A percentile compares a stretch with the other conserved stretches of the same genome.
phyloP scores from a whole-genome alignment of 37 sponge, comb jelly and placozoan genomes.

The Cliona cf. orientalis region DNA sequence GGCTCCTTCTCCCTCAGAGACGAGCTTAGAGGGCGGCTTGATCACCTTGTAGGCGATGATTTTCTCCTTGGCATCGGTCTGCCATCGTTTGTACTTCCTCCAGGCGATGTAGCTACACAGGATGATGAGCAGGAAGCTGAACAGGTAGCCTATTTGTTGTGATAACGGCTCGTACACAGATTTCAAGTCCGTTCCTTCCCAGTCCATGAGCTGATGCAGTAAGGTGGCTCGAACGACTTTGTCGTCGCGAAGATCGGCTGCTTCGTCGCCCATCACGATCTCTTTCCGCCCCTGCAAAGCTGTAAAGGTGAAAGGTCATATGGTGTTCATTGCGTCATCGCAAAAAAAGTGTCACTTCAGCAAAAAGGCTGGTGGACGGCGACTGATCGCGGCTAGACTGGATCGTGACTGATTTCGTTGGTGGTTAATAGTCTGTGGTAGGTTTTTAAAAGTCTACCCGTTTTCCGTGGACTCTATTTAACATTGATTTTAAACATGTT shows the following conservation, averaged over 20 bases:
- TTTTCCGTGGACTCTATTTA: too few species aligned
- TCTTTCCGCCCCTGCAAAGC: too few species aligned
- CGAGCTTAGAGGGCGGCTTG: constrained; percentile 50
- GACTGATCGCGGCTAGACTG: too few species aligned
- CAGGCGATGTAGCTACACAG: constrained; percentile 14
- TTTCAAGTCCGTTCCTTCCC: constrained; percentile 58
- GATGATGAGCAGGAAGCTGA: constrained; percentile 22
- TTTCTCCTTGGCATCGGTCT: neutral
- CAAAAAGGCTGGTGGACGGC: too few species aligned
- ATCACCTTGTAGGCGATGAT: constrained; percentile 53
- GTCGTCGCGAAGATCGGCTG: constrained; percentile 55
- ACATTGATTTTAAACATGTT: too few species aligned
- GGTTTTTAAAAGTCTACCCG: too few species aligned
- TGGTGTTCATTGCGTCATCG: too few species aligned
- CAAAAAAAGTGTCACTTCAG: too few species aligned
- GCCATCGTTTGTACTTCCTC: constrained; percentile 5
- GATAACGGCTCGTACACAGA: constrained; percentile 74
- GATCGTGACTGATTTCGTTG: too few species aligned
- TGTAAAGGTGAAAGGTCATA: too few species aligned
- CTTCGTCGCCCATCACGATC: constrained; percentile 4
- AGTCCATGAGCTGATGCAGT: constrained; percentile 68
- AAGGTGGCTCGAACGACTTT: constrained; percentile 40
- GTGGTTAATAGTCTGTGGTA: too few species aligned
- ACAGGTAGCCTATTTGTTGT: constrained; percentile 52
- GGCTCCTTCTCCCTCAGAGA: constrained; percentile 1